Evolutionary conservation across 2,113 vertebrate genomes (phyloP).

Genomic region (Beaufortia kweichowensis): DNA sequence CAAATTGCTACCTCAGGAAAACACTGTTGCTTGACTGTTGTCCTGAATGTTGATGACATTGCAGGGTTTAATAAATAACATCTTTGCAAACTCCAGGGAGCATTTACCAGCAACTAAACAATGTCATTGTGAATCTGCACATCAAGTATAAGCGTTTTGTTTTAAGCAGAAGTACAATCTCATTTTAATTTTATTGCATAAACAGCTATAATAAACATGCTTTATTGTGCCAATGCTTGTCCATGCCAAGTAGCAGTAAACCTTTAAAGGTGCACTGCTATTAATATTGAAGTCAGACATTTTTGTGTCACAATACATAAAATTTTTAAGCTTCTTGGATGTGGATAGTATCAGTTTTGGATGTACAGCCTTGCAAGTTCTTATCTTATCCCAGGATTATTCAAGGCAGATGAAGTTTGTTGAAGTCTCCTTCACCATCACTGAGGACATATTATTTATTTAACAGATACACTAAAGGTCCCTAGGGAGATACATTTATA

Average conservation of each 20-base stretch:
- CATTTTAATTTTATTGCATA: not conserved
- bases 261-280: not conserved
- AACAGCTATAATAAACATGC: not conserved
- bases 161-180: not conserved
- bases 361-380: too few species aligned
- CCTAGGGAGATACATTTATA: not conserved
- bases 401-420: not conserved
- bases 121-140: not conserved
- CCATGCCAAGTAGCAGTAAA: not conserved
- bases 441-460: conserved; percentile 11
- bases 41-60: conserved; percentile 8
- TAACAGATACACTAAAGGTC: not conserved
- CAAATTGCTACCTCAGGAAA: conserved; percentile 13
- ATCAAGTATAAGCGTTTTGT: not conserved
- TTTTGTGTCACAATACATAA: not conserved
- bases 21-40: not conserved
- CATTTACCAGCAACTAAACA: not conserved
- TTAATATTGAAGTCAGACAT: not conserved
- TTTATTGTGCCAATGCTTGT: not conserved
- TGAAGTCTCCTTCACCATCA: not conserved
- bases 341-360: not conserved
- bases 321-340: not conserved
- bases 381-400: too few species aligned
- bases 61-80: not conserved
- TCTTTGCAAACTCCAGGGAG: not conserved